Base-by-base conservation (phyloP, 37 sponge, comb jelly and placozoan species). In the Aplysina aerophoba region DNA sequence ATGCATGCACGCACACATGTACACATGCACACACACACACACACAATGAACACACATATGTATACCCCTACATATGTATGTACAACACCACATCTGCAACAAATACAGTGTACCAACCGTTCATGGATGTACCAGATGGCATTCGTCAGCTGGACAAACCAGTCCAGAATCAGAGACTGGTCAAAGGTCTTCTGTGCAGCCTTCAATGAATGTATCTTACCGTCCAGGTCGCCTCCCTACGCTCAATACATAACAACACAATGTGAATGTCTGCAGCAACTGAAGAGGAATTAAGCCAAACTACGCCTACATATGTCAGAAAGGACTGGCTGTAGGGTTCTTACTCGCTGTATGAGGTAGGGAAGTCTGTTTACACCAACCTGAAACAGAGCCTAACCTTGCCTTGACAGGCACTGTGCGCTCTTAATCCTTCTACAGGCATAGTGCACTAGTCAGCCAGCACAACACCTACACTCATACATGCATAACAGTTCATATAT, bases 101-200 rank as follows among this genome's bases (percentile, higher is more conserved):
- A 44, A 11, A 75, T 12, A n/a, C 39, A 25, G 15, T 24, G 21
- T 13, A 62, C 71, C 34, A 69, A 69, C 87, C 96, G 87, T 16
- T 95, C 91, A 79, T 98, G 99, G 30, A 98, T 95, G 85, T 98
- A 98, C 73, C 87, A 81, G 24, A 98, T 78, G 19, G 99, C 99
- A 25, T 93, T 89, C 25, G 97, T 85, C 19, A 98, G 89, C 81
- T 98, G 99, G 39, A 98, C 92, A 79, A 98, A 96, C 97, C 97
- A 98, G 54, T 94, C 95, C 25, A 96, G 38, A 72, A 96, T 86
- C 21, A 95, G 92, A 53, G 89, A 81, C 59, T 91, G 88, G 6
- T 93, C 90, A 55, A 98, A 89, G 14, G 3, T 72, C 60, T 74
- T 86, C 21, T 85, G 81, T 1, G 80, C 41, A 55, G 86, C 72